phyloP scores from a whole-genome alignment of 2,797 vertebrate genomes.

The Pteronotus mesoamericanus region DNA sequence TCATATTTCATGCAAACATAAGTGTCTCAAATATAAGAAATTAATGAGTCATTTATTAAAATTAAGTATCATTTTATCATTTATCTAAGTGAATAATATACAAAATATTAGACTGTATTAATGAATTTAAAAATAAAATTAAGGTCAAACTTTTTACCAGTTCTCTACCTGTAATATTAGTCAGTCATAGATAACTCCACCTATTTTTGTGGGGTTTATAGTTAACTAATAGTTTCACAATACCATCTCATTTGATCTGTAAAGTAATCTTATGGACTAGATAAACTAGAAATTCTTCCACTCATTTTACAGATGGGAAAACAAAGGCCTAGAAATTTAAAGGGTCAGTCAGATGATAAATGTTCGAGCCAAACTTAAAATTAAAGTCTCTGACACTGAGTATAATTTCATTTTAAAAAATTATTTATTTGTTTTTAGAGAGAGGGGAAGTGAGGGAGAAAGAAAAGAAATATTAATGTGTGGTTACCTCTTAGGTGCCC shows the following conservation, averaged over 20 bases:
- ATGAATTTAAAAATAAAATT: background rate
- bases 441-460: too few relatives aligned
- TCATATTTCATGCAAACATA: background rate
- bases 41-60: background rate
- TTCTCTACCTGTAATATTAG: background rate
- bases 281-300: background rate
- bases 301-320: background rate
- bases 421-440: too few relatives aligned
- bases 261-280: background rate
- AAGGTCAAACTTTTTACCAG: background rate
- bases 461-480: too few relatives aligned
- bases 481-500: too few relatives aligned
- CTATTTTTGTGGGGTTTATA: background rate
- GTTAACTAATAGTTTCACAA: background rate
- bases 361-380: background rate
- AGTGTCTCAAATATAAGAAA: background rate
- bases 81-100: background rate
- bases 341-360: background rate
- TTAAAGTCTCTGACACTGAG: background rate
- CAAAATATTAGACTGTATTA: background rate
- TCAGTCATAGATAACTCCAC: background rate
- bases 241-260: background rate
- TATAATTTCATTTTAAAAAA: background rate
- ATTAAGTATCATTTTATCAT: background rate
- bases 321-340: background rate